Conservation (phyloP, 2,888 invertebrate species). For the Hecatera dysodea region DNA sequence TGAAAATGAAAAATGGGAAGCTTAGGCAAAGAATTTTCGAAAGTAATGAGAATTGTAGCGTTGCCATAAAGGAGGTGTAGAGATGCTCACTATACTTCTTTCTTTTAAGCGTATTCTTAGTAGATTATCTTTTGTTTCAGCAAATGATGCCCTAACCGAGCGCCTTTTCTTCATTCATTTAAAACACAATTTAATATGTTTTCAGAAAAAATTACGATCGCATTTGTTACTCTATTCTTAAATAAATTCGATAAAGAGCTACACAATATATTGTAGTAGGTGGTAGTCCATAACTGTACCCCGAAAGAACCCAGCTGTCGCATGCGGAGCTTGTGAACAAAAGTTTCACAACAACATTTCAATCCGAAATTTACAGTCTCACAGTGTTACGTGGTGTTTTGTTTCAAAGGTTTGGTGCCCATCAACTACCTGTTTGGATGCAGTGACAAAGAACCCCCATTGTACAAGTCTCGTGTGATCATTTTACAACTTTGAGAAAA, state of each 20-base stretch:
- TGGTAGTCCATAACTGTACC: conserved; percentile 33
- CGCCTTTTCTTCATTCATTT: background rate
- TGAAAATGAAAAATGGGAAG: conserved; percentile 62
- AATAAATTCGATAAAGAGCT: background rate
- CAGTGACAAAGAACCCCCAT: conserved; percentile 5
- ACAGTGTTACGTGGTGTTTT: conserved; percentile 49
- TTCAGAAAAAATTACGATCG: background rate
- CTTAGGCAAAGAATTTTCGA: conserved; percentile 57
- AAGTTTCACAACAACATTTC: conserved; percentile 73
- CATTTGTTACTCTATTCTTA: background rate
- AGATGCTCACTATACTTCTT: conserved; percentile 33
- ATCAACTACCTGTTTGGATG: conserved; percentile 5
- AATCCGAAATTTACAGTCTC: conserved; percentile 65
- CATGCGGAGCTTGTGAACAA: conserved; percentile 57
- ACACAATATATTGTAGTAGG: background rate
- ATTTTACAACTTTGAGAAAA: background rate
- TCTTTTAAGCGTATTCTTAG: conserved; percentile 22
- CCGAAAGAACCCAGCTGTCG: conserved; percentile 55
- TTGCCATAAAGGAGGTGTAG: conserved; percentile 36
- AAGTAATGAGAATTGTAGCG: conserved; percentile 54
- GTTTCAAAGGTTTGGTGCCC: conserved; percentile 62
- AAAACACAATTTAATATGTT: background rate
- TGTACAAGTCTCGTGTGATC: background rate
- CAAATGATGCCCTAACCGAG: conserved; percentile 12
- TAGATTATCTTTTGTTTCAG: conserved; percentile 27